phyloP scores from a whole-genome alignment of 2,113 vertebrate species.

The Capreolus pygargus region DNA sequence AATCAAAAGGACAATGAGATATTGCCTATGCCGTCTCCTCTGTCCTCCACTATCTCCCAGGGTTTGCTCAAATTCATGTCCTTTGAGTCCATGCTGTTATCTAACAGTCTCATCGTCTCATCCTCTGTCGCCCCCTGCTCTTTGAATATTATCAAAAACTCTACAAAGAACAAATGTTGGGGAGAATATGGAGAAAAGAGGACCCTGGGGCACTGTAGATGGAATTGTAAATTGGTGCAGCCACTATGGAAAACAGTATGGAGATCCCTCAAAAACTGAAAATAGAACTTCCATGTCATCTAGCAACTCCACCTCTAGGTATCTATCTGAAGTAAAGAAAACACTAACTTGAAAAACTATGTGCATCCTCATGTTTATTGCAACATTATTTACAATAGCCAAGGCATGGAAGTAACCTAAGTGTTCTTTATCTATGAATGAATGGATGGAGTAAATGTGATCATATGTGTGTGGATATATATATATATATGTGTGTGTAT shows the following conservation, averaged over 20 bases:
- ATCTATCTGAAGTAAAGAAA: not conserved
- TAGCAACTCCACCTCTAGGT: not conserved
- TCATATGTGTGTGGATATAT: accelerated
- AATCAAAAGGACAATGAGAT: not conserved
- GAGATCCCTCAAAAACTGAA: not conserved
- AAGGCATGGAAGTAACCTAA: not conserved
- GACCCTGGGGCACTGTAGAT: not conserved
- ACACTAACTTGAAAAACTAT: not conserved
- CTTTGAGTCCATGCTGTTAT: not conserved
- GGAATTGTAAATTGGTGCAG: not conserved
- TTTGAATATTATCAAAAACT: not conserved
- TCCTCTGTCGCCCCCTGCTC: not conserved
- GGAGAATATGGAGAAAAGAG: not conserved
- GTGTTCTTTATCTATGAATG: not conserved
- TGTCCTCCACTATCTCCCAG: not conserved
- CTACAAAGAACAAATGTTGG: not conserved
- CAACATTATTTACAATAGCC: not conserved
- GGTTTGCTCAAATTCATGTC: not conserved
- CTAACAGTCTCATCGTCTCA: not conserved
- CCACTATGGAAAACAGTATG: not conserved
- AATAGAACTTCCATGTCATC: not conserved
- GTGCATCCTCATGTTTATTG: not conserved
- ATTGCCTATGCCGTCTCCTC: not conserved
- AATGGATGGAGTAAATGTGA: not conserved
- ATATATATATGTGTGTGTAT: not conserved